Evolutionary conservation across 2,888 invertebrate genomes (phyloP).

Genomic region (Athetis lepigone): DNA sequence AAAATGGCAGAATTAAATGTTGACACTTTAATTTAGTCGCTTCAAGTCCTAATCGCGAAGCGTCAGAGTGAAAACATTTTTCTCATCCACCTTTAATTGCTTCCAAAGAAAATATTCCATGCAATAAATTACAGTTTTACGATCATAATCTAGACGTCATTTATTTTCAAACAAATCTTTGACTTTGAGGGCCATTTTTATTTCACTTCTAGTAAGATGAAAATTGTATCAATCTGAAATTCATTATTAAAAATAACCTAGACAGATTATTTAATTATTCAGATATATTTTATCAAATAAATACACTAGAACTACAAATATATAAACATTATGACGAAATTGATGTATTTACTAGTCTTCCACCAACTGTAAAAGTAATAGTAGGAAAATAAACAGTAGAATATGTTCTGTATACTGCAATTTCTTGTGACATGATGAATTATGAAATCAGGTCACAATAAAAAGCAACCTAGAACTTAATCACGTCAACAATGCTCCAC

Average conservation of each 20-base stretch:
- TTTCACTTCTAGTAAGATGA: too few relatives aligned
- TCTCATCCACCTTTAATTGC: slow-evolving; percentile 58
- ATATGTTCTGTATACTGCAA: slow-evolving; percentile 37
- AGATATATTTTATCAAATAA: background rate
- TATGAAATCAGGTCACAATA: slow-evolving; percentile 66
- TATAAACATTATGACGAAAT: background rate
- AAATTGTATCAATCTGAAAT: slow-evolving; percentile 9
- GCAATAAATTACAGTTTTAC: slow-evolving; percentile 49
- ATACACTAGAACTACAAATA: background rate
- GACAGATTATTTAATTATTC: background rate
- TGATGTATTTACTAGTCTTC: background rate
- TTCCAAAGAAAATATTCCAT: slow-evolving; percentile 47
- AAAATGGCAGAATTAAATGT: slow-evolving; percentile 55
- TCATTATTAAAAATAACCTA: background rate
- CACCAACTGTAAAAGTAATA: slow-evolving; percentile 3
- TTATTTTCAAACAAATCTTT: slow-evolving; percentile 38
- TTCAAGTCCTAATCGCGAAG: slow-evolving; percentile 43
- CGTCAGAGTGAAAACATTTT: slow-evolving; percentile 53
- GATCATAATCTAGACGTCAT: slow-evolving; percentile 38
- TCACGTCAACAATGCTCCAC: slow-evolving; percentile 51
- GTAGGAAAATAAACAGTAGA: slow-evolving; percentile 25
- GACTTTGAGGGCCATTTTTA: slow-evolving; percentile 32
- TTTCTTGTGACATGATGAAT: slow-evolving; percentile 50
- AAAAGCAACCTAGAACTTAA: slow-evolving; percentile 65
- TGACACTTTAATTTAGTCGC: slow-evolving; percentile 58